Conservation (phyloP, 2,113 vertebrate genomes). For the Petrocephalus zakoni region DNA sequence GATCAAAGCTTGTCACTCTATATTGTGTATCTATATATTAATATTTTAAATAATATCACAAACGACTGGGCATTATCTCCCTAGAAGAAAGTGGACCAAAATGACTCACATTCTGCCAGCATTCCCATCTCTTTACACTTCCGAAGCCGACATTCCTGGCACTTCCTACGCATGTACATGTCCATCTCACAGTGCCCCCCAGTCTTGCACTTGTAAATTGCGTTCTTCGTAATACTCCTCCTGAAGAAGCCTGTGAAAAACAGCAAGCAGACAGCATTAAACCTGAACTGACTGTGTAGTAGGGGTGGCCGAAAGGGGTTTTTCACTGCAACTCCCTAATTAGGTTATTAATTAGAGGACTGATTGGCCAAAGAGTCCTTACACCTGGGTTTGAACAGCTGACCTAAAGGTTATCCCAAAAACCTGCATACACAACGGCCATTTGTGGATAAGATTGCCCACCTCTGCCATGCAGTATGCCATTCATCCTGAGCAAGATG, state of each 20-base stretch:
- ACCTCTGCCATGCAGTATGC: not conserved
- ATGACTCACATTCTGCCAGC: slow-evolving; percentile 96
- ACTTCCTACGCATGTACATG: slow-evolving; percentile 98
- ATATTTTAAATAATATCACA: not conserved
- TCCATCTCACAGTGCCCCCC: slow-evolving; percentile 98
- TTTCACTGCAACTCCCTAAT: not conserved
- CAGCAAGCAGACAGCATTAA: not conserved
- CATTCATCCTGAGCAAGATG: not conserved
- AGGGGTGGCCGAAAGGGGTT: too few species aligned
- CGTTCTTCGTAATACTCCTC: slow-evolving; percentile 97
- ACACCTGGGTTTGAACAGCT: too few species aligned
- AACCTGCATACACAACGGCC: too few species aligned
- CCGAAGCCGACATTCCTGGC: slow-evolving; percentile 89
- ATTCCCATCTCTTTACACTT: slow-evolving; percentile 98
- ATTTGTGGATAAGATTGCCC: too few species aligned
- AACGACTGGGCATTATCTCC: not conserved
- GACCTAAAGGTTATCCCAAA: too few species aligned
- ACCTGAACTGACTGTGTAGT: not conserved
- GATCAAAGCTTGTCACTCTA: not conserved
- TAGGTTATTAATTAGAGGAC: too few species aligned
- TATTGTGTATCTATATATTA: not conserved
- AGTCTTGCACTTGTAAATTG: slow-evolving; percentile 94
- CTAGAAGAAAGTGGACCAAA: not conserved
- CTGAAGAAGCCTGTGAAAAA: slow-evolving; percentile 83
- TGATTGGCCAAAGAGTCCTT: too few species aligned